Evolutionary conservation across 2,888 invertebrate species (phyloP), one percentile per base, ranked within the genome.

Genomic region (Lathronympha strigana): DNA sequence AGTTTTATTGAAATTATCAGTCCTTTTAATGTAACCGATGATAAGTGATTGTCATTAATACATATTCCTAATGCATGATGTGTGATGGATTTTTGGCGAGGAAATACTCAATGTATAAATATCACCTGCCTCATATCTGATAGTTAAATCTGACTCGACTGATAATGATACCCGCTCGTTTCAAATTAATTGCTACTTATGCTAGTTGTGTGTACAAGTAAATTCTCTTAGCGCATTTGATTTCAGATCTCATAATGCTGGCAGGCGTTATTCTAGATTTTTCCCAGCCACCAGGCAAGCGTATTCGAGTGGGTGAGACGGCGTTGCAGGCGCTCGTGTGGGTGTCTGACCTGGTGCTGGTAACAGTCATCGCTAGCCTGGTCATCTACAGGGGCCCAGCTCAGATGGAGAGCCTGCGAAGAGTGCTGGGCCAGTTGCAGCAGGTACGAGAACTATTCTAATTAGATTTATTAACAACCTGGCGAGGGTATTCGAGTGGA

Each of bases 361-460:
- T 76, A 17, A 45, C 69, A 9, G 13, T 69, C 9, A 61, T 72
- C 0, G 53, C 68, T 0, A 61, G 57, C 13, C 40, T 73, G 0
- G 72, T 70, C 0, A 70, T 68, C 0, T 72, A 61, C 55, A 45
- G 25, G 54, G 68, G 4, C 72, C 73, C 0, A 71, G 72, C 0
- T 0, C 70, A 76, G 13, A 73, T 79, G 72, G 68, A 40, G 17
- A 43, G 67, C 5, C 70, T 77, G n/a, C 72, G 76, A 1, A 15
- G 28, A 9, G 73, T 73, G 31, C 54, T 78, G 25, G 60, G 71
- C 6, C 61, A 70, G 13, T 23, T 79, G 17, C 72, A 81, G 19
- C 75, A 78, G 78, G 82, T 82, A 40, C n/a, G 19, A 6, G 28
- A 50, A 17, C 3, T 47, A 17, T 47, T 2, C 2, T n/a, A n/a